Evolutionary conservation across 2,797 vertebrate species (phyloP), one percentile per base, ranked within the genome.

Genomic region (Tenualosa ilisha): DNA sequence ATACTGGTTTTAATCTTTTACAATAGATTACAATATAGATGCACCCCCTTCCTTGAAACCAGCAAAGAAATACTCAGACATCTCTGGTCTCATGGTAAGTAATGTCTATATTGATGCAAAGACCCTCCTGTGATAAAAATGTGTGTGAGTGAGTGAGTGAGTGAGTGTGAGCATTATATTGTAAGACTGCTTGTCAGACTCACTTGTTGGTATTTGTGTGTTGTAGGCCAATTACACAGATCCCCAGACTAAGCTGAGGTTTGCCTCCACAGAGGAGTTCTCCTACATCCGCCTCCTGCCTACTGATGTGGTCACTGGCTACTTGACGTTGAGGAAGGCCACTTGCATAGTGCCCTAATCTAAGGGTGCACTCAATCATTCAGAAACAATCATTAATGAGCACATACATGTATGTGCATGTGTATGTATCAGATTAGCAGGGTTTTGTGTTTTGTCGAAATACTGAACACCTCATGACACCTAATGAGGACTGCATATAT

Each of bases 11-110:
- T 75, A 12, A 17, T 43, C 92, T 40, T 86, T 68, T 89, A 88
- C 53, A 17, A 84, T 89, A 99, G 98, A 99, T 90, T 99, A 97
- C 92, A 97, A 87, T 92, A 98, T 99, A 82, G 98, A 99, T 88
- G 97, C 97, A 56, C 98, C 96, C 89, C 97, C 97, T 61, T 99
- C 98, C 68, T 95, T 99, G 93, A 99, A 97, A 89, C 98, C 98
- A 88, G 95, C 96, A 81, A 99, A 98, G 93, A 99, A 99, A 92
- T 99, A 99, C 88, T 99, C 98, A 0, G 98, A 99, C 91, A 97
- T 99, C 89, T 99, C 98, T 88, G 98, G 98, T 87, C 97, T 99
- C 83, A 96, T 96, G 0, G 98, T 99, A 91, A 97, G 97, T 20
- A 75, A 40, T 37, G 15, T 12, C 31, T 72, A 3, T 15, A 40